Percentiles rank a stretch among this genome's conserved stretches.
Conservation (phyloP, 2,113 vertebrate genomes). For the Elachura formosa region DNA sequence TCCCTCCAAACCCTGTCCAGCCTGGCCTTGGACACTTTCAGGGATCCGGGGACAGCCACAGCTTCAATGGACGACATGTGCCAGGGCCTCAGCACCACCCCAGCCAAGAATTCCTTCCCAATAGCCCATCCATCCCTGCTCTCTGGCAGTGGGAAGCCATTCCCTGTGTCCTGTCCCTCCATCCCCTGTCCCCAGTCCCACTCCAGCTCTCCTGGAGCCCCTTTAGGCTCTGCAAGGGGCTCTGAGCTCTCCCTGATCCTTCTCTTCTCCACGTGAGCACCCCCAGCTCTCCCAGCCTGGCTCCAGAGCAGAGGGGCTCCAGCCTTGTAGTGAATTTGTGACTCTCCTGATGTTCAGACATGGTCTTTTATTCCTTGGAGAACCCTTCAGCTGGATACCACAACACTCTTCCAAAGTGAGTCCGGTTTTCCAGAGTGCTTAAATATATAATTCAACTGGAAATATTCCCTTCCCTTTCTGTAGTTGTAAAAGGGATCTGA, state of each 20-base stretch:
- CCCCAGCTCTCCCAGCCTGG: neutral
- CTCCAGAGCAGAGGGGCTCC: neutral
- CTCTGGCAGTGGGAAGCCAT: neutral
- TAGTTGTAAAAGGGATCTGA: slow-evolving; percentile 20
- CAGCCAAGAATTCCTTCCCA: fast-evolving
- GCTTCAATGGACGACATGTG: fast-evolving
- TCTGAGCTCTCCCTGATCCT: neutral
- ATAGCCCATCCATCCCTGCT: neutral
- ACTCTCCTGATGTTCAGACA: neutral
- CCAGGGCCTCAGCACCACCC: neutral
- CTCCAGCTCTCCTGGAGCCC: neutral
- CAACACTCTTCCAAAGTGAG: neutral
- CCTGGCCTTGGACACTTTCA: neutral
- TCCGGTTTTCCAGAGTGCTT: neutral
- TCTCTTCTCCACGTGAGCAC: neutral
- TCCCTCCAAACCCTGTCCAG: fast-evolving
- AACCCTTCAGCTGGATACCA: neutral
- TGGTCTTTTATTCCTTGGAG: neutral
- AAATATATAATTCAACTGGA: slow-evolving; percentile 46
- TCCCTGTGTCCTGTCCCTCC: neutral
- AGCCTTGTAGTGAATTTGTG: neutral
- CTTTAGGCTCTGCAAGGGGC: neutral
- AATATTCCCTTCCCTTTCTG: slow-evolving; percentile 18
- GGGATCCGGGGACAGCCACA: neutral
- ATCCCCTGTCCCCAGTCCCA: neutral